phyloP scores from a whole-genome alignment of 2,888 invertebrate genomes.

The Melinaea menophilus region DNA sequence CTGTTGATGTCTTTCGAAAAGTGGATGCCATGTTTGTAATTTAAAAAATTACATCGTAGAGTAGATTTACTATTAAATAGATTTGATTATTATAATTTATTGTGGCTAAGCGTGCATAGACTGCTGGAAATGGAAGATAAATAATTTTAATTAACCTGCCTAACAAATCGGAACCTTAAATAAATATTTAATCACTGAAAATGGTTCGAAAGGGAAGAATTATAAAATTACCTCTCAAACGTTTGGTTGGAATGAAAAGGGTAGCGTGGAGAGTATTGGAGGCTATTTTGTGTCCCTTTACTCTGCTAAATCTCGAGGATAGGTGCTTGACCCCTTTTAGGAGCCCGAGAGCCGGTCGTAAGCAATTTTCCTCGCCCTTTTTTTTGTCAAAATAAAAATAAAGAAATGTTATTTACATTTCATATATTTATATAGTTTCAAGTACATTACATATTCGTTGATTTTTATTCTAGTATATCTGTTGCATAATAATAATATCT shows the following conservation, averaged over 20 bases:
- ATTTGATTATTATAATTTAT: not conserved
- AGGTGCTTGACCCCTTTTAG: constrained; percentile 30
- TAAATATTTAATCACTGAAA: constrained; percentile 72
- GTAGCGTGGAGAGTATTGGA: constrained; percentile 56
- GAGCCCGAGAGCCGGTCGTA: constrained; percentile 4
- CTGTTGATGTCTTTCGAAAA: constrained; percentile 23
- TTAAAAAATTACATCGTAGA: constrained; percentile 44
- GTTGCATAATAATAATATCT: constrained; percentile 5
- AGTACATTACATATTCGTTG: too few relatives aligned
- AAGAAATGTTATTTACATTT: constrained; percentile 34
- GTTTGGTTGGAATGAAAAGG: constrained; percentile 64
- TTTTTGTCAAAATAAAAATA: constrained; percentile 46
- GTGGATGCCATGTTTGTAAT: constrained; percentile 31
- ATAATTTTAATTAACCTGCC: constrained; percentile 55
- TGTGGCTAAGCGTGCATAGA: not conserved
- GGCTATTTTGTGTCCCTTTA: constrained; percentile 40
- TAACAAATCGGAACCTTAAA: constrained; percentile 57
- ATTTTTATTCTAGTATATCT: too few relatives aligned
- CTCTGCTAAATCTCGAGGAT: constrained; percentile 27
- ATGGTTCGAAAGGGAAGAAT: constrained; percentile 73
- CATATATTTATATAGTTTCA: too few relatives aligned
- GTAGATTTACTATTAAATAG: not conserved
- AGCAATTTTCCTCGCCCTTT: constrained; percentile 5
- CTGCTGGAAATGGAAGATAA: constrained; percentile 29
- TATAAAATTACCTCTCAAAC: constrained; percentile 71